Evolutionary conservation across 2,113 vertebrate genomes (phyloP), one percentile per base, ranked within the genome.

Genomic region (Apistogramma diplotaenia): DNA sequence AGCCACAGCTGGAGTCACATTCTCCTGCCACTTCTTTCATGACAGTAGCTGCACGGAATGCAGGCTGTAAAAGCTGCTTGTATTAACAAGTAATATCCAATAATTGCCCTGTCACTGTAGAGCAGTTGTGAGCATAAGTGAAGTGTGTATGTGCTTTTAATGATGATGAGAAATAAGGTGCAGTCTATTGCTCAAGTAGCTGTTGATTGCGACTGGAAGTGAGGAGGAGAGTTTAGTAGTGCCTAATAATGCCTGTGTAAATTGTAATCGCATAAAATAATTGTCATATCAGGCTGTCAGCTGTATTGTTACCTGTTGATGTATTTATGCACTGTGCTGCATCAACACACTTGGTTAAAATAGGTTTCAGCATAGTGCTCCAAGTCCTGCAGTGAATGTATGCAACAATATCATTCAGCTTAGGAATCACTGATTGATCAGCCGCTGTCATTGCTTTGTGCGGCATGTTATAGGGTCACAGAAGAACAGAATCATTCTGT

Each of bases 1-100:
- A 61, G 74, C 81, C 27, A 43, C 61, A 73, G 84, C 74, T 82
- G 37, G 74, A 83, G 57, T 81, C 13, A 49, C 78, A 37, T 71
- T 75, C 74, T 81, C 37, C 53, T 76, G 33, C 59, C 37, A 6
- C 79, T 71, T 40, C n/a, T 53, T 81, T 86, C 31, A 65, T 72
- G 33, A 75, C 35, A 33, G 67, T 75, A 18, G 1, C 74, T 77
- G 82, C 37, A 58, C 51, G 76, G 83, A 78, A 84, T 23, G 54
- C 57, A 19, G 57, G 72, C 78, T 51, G 29, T 29, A 23, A 29
- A 55, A 65, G 76, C 37, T 3, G 21, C 49, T 85, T n/a, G 27
- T 77, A 79, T 35, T 53, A 73, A 62, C 61, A 72, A 77, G 23
- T 74, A 35, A 46, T 75, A 70, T 35, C 21, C 12, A 65, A 21